Evolutionary conservation across 2,888 invertebrate species (phyloP), one percentile per base, ranked within the genome.

Genomic region (Patella ulyssiponensis): DNA sequence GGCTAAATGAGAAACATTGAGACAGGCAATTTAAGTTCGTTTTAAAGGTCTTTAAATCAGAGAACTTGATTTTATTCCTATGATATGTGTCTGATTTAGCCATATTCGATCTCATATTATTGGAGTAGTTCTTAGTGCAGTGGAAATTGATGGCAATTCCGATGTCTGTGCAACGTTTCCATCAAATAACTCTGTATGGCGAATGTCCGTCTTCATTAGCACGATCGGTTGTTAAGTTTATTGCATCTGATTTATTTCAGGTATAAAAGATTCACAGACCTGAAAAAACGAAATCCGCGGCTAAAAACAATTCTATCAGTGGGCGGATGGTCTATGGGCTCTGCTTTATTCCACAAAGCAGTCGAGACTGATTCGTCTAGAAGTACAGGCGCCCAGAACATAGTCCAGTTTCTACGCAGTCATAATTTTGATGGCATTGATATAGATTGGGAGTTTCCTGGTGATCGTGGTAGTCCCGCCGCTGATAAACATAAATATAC

Each of bases 361-460:
- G 82, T 86, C 14, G 74, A 73, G 7, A n/a, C 93, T n/a, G 74
- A 72, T 9, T 23, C 54, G 33, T 79, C 76, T 51, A 70, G 77
- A 17, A 53, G 54, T 15, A 74, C 74, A 27, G 53, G 70, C 33
- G 84, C 83, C 1, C 69, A 75, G 15, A 83, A 81, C 76, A 80
- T 82, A 69, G 82, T 82, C 51, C 77, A 69, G 33, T 89, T 79
- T 75, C 71, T 88, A 69, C 78, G 85, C 17, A 53, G 79, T n/a
- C 76, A 84, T 88, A 94, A 95, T 74, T 98, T 98, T 89, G 94
- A 95, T 81, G 98, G 98, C 3, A 92, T 98, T 0, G 97, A 97
- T 86, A 93, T 98, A 54, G 97, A 97, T 87, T 98, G 97, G 97
- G 96, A 97, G 89, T 98, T 97, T 90, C 98, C 98, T 0, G 84